Evolutionary conservation across 1,140 invertebrate genomes (phyloP).

Genomic region (Leptopilina clavipes): DNA sequence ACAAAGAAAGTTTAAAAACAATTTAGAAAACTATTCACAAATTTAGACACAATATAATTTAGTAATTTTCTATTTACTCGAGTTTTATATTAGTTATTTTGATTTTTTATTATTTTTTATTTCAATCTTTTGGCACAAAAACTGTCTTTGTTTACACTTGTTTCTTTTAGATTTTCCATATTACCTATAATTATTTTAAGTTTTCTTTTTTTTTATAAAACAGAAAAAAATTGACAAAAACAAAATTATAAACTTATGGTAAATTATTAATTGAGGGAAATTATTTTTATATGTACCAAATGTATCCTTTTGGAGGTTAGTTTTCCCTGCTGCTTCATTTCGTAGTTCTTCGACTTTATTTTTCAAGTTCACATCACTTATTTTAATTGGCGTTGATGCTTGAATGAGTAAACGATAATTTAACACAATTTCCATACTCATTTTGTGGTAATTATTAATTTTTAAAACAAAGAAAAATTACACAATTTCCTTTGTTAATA

Average conservation of each 20-base stretch:
- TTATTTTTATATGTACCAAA: conserved; percentile 67
- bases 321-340: conserved; percentile 67
- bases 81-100: too few relatives aligned
- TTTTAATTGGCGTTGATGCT: conserved; percentile 69
- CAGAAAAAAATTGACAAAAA: conserved; percentile 20
- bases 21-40: conserved; percentile 33
- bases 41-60: background rate
- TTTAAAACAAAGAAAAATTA: background rate
- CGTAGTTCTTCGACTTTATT: conserved; percentile 73
- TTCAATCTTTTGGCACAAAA: too few relatives aligned
- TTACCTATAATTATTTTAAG: too few relatives aligned
- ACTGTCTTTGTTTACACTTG: too few relatives aligned
- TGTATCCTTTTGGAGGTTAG: conserved; percentile 70
- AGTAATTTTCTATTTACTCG: too few relatives aligned
- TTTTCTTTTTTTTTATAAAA: too few relatives aligned
- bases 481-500: background rate
- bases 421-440: conserved; percentile 63
- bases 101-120: too few relatives aligned
- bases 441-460: conserved; percentile 45
- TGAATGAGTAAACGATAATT: conserved; percentile 62
- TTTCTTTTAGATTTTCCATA: too few relatives aligned
- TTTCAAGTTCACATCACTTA: conserved; percentile 75
- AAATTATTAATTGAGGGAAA: conserved; percentile 29
- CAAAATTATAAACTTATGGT: background rate
- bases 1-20: conserved; percentile 43